Evolutionary conservation across 2,888 invertebrate genomes (phyloP), one percentile per base, ranked within the genome.

Genomic region (Mesoligia furuncula): DNA sequence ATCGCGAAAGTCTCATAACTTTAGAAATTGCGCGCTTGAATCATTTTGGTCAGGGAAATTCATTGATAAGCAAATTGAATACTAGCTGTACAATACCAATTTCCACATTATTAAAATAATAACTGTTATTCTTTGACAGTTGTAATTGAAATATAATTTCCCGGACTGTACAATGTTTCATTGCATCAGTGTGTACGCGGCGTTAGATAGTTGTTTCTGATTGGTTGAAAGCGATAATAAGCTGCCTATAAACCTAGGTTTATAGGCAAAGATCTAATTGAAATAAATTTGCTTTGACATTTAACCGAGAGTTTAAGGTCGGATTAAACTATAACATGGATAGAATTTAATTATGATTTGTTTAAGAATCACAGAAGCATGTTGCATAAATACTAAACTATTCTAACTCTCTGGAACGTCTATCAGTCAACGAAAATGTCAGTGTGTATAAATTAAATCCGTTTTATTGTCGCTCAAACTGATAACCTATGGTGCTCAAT

Each of bases 401-500:
- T 24, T n/a, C 5, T 36, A 20, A 27, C 13, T 11, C 0, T 2
- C 71, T 24, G 20, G 2, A 73, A 70, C 4, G 15, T 54, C 2
- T 42, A 45, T 57, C 3, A 17, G 36, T 73, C 27, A 27, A 24
- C 8, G 0, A 48, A 48, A 27, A 75, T 39, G 1, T 31, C 24
- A 24, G 61, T 31, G n/a, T 51, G n/a, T 54, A 13, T 31, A 9
- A 27, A 15, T 59, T 72, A 6, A 61, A 15, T 39, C 48, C 3
- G 20, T 31, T 31, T 54, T 11, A 54, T 8, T 27, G 4, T 67
- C 36, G 54, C 61, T 83, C 78, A 73, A 73, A n/a, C 31, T 73
- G 48, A 65, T 64, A 59, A 68, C 20, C 6, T 24, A 42, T 65
- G 71, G 64, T 84, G 71, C 82, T 84, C 84, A 80, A 74, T 71